phyloP scores from a whole-genome alignment of 2,113 vertebrate genomes.

The Phycodurus eques region DNA sequence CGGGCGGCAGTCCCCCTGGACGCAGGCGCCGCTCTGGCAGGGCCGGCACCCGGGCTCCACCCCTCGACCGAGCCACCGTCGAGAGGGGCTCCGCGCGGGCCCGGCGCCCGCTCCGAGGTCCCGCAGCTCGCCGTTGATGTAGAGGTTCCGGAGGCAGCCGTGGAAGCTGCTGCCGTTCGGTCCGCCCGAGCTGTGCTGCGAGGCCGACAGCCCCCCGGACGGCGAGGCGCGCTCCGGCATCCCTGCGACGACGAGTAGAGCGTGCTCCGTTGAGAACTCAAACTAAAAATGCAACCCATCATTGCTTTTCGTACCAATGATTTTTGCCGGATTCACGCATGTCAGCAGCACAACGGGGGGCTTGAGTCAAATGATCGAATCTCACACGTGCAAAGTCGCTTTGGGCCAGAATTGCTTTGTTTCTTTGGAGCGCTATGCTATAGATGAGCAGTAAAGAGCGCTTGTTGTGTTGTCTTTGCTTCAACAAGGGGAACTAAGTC shows the following conservation, averaged over 20 bases:
- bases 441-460: too few relatives aligned
- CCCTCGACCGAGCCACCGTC: constrained; percentile 85
- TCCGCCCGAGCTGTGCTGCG: constrained; percentile 84
- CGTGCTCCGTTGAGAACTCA: too few relatives aligned
- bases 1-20: constrained; percentile 86
- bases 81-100: constrained; percentile 36
- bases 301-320: too few relatives aligned
- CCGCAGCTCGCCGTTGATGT: constrained; percentile 92
- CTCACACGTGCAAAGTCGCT: too few relatives aligned
- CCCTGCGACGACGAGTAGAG: constrained; percentile 63
- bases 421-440: too few relatives aligned
- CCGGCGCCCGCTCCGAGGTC: constrained; percentile 81
- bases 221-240: constrained; percentile 78
- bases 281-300: too few relatives aligned
- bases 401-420: too few relatives aligned
- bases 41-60: constrained; percentile 93
- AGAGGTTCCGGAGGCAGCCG: constrained; percentile 90
- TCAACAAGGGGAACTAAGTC: too few relatives aligned
- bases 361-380: too few relatives aligned
- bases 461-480: too few relatives aligned
- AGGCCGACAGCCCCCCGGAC: constrained; percentile 72
- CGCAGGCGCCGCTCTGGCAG: constrained; percentile 86
- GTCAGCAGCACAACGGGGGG: too few relatives aligned
- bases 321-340: too few relatives aligned
- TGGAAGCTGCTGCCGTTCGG: constrained; percentile 92